Evolutionary conservation across 2,888 invertebrate genomes (phyloP).

Genomic region (Cantharis rufa): DNA sequence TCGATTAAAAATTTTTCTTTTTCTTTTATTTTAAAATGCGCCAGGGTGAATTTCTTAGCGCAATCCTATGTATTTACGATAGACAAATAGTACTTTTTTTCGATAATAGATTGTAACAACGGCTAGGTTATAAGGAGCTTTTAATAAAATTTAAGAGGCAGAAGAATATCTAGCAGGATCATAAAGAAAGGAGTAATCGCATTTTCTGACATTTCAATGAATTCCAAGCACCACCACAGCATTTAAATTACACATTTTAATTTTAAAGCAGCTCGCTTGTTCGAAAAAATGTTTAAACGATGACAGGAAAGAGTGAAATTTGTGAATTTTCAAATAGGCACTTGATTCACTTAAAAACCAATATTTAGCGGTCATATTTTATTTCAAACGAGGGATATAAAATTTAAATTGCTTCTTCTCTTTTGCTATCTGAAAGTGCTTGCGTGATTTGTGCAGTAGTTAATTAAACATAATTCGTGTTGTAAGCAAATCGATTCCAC

Average conservation of each 20-base stretch:
- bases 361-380: neutral
- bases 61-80: too few relatives aligned
- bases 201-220: neutral
- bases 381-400: neutral
- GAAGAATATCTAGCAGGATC: neutral
- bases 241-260: neutral
- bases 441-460: neutral
- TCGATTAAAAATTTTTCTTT: too few relatives aligned
- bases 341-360: neutral
- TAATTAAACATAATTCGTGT: neutral
- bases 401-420: neutral
- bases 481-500: neutral
- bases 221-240: neutral
- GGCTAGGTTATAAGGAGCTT: neutral
- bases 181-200: neutral
- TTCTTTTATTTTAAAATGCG: too few relatives aligned
- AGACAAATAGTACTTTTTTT: neutral
- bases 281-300: neutral
- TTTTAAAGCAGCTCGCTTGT: neutral
- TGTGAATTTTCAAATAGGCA: neutral
- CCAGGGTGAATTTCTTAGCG: too few relatives aligned
- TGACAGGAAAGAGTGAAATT: neutral
- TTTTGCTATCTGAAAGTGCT: neutral
- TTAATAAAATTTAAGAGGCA: neutral
- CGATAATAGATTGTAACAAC: neutral